phyloP scores from a whole-genome alignment of 2,888 invertebrate genomes.

The Pilophorus perplexus region DNA sequence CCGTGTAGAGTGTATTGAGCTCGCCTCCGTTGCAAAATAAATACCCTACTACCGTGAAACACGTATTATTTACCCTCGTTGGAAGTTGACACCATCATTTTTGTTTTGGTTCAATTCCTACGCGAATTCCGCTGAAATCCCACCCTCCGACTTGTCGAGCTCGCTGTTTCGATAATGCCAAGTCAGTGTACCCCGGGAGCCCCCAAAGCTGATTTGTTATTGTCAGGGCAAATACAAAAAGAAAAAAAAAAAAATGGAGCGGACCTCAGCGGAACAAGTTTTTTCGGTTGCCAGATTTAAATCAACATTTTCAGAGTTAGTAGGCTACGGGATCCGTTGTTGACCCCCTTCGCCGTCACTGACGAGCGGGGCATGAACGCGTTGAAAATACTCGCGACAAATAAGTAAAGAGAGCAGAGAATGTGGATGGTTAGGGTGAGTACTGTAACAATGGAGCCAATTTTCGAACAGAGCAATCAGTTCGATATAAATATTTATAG shows the following conservation, averaged over 20 bases:
- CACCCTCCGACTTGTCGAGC: too few species aligned
- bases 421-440: too few species aligned
- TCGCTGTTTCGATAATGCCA: slow-evolving; percentile 33
- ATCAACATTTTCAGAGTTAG: slow-evolving; percentile 37
- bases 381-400: too few species aligned
- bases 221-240: slow-evolving; percentile 38
- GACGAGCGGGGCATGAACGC: too few species aligned
- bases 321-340: too few species aligned
- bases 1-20: neutral
- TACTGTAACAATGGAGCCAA: too few species aligned
- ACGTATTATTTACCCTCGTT: slow-evolving; percentile 34
- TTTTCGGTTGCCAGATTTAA: slow-evolving; percentile 33
- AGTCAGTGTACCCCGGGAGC: slow-evolving; percentile 33
- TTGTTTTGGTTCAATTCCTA: slow-evolving; percentile 37
- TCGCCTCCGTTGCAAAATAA: slow-evolving; percentile 1
- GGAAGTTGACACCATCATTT: slow-evolving; percentile 35
- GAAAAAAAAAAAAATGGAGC: too few species aligned
- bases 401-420: too few species aligned
- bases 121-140: too few species aligned
- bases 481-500: too few species aligned
- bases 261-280: slow-evolving; percentile 38
- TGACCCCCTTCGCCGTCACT: too few species aligned
- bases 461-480: too few species aligned
- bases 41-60: slow-evolving; percentile 7
- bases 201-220: slow-evolving; percentile 25